Evolutionary conservation across 2,888 invertebrate genomes (phyloP).

Genomic region (Platycheirus rosarum): DNA sequence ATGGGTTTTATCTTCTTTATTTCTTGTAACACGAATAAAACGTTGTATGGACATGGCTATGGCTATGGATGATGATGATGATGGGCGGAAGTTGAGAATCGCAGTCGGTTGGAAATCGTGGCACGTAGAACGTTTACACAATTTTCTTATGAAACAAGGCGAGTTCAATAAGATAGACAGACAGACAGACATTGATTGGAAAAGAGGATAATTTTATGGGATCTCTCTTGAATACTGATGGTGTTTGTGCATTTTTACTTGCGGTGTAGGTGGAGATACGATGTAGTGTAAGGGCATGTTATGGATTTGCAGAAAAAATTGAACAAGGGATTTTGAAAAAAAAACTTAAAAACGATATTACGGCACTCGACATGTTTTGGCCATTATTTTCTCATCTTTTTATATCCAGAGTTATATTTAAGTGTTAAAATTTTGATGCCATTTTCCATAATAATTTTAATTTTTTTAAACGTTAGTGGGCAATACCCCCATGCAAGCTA

Average conservation of each 20-base stretch:
- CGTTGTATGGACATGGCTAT: constrained; percentile 21
- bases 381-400: too few species aligned
- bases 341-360: too few species aligned
- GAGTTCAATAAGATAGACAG: constrained; percentile 24
- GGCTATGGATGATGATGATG: constrained; percentile 18
- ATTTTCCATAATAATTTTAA: too few species aligned
- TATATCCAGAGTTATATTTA: too few species aligned
- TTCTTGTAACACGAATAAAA: constrained; percentile 31
- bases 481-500: too few species aligned
- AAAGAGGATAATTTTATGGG: background rate
- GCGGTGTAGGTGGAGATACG: too few species aligned
- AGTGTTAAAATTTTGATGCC: too few species aligned
- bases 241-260: background rate
- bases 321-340: too few species aligned
- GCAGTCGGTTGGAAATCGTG: constrained; percentile 32
- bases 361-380: too few species aligned
- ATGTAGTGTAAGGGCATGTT: too few species aligned
- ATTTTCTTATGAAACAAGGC: constrained; percentile 48
- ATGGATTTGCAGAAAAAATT: too few species aligned
- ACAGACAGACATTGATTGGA: constrained; percentile 32
- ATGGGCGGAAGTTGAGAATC: constrained; percentile 2
- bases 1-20: constrained; percentile 2
- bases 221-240: background rate
- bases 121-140: constrained; percentile 55
- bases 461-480: too few species aligned